A percentile compares a stretch with the other conserved stretches of the same genome.
These are phyloP conservation scores for Grapholita molesta DNA, from an alignment of 1,140 invertebrate genomes.

Conservation along the genomic window DNA sequence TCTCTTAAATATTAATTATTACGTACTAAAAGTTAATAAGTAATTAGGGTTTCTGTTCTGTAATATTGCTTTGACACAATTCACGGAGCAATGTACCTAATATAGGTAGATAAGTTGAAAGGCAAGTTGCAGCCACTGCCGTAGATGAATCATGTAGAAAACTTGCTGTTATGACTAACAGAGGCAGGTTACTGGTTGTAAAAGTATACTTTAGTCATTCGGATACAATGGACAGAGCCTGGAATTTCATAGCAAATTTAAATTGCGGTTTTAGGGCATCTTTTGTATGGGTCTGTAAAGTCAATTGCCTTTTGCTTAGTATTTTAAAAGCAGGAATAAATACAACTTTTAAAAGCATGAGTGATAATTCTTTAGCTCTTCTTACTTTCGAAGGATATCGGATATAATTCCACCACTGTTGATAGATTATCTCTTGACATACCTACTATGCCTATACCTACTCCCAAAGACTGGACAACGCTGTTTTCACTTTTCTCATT, in stretches of 20 bases:
- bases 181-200: constrained; percentile 1
- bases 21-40: too few species aligned
- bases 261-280: neutral
- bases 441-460: too few species aligned
- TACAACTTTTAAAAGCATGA: neutral
- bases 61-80: too few species aligned
- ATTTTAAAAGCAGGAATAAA: neutral
- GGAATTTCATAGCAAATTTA: neutral
- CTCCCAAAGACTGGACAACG: too few species aligned
- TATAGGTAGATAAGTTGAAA: neutral
- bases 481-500: neutral
- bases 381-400: too few species aligned
- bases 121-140: neutral
- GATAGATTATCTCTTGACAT: too few species aligned
- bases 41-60: too few species aligned
- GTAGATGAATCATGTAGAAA: constrained; percentile 15
- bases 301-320: neutral
- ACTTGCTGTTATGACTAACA: constrained; percentile 11
- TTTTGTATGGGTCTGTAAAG: neutral
- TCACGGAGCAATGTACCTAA: too few species aligned
- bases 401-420: too few species aligned
- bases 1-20: too few species aligned
- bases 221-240: neutral
- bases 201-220: neutral
- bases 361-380: too few species aligned